Base-by-base conservation (phyloP, 2,113 vertebrate genomes). In the Phaetusa simplex region DNA sequence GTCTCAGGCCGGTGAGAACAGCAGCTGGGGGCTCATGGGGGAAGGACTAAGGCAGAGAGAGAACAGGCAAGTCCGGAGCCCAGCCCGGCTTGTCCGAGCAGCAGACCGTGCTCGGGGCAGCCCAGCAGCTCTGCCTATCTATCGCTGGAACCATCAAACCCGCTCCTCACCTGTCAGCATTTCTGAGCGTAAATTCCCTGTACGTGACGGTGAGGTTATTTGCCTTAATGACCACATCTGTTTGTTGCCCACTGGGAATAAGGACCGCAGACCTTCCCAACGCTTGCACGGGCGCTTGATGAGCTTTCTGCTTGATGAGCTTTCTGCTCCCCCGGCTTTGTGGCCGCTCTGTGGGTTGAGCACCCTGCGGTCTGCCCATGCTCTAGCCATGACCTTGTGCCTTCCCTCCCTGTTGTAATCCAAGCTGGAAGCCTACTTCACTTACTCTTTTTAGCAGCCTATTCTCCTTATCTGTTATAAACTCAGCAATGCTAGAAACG, bases 381-480 rank as follows among this genome's bases (percentile, higher is more conserved):
- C 58, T 85, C 73, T 70, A 94, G 64, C 59, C 38, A 27, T 81
- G 88, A 82, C 91, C 70, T 88, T 69, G 82, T 85, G n/a, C 89
- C 91, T 94, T 70, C 78, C 36, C 61, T 62, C 86, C 43, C 72
- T 82, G 59, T 52, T 85, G 71, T 92, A 91, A 91, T 50, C 72
- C 77, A 55, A 40, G 36, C 27, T 86, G 86, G 83, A 42, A 91
- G 64, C 47, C 72, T 84, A 36, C 53, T 91, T 83, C 71, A 59
- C 84, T 76, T 55, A 47, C 86, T 82, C 64, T 74, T 83, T 89
- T 83, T 92, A 95, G 93, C 82, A 97, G 78, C 88, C 67, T 64
- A 1, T 81, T 95, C 86, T 90, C 90, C 56, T 95, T 96, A 96
- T 97, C 95, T 93, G 59, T 45, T 88, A 38, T 58, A 72, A 96